Evolutionary conservation across 2,888 invertebrate genomes (phyloP), one percentile per base, ranked within the genome.

Genomic region (Synergus itoensis): DNA sequence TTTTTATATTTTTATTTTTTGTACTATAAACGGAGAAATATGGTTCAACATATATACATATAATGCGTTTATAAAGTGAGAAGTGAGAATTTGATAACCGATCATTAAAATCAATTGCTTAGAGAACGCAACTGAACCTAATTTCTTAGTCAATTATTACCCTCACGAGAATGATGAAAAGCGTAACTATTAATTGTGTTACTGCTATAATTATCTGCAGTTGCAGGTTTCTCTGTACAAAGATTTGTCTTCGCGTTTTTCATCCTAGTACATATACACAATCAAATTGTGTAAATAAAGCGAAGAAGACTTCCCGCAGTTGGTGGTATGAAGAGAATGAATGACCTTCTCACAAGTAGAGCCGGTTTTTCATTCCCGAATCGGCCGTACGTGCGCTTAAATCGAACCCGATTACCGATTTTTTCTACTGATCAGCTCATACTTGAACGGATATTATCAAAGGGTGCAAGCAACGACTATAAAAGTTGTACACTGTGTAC

Each of bases 331-430:
- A 78, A 78, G 80, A 80, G 81, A 80, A 81, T 79, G 81, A 81
- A 81, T 79, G 81, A 81, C 83, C 80, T 80, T 81, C 80, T 79
- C 80, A 81, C 75, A 80, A 83, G 80, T 78, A 80, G 79, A 83
- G 83, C 83, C 79, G 83, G 83, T 83, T 81, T 83, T 81, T 82
- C 82, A 82, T 80, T 79, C 83, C 77, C 77, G 73, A 73, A 80
- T 80, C 81, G 77, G 64, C 79, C 79, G 69, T 69, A 48, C 45
- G 69, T 69, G 69, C 80, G 81, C 57, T 81, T 78, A 80, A 80
- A 80, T 82, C 81, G 83, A 81, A 79, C 78, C 12, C 4, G 12
- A 45, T 45, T 12, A 45, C 7, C 21, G 60, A 60, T 60, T 18
- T 11, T 28, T 18, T 21, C 11, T 12, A 14, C 3, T 14, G 48